Conservation (phyloP, 1,140 invertebrate genomes). For the Acromyrmex echinatior region DNA sequence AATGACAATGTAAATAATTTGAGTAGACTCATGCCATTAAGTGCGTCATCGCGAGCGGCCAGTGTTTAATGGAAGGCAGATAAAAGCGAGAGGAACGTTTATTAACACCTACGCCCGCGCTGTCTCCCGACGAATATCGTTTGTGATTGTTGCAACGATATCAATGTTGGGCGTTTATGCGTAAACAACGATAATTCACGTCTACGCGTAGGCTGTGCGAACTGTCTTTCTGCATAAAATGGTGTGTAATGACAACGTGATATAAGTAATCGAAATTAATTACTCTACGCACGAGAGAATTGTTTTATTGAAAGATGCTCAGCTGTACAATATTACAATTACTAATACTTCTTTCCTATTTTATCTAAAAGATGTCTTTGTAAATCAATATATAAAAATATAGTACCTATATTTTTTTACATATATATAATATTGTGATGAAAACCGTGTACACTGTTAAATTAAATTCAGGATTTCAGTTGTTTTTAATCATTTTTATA, state of each 20-base stretch:
- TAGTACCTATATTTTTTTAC: no score
- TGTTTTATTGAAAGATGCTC: background rate
- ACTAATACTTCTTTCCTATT: background rate
- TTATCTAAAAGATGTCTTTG: no score
- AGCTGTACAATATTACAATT: background rate
- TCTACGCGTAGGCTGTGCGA: constrained; percentile 30
- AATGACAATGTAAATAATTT: constrained; percentile 48
- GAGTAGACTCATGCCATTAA: constrained; percentile 39
- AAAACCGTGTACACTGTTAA: no score
- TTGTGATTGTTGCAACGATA: constrained; percentile 43
- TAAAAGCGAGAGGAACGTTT: constrained; percentile 35
- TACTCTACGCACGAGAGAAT: no score
- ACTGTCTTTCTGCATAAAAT: constrained; percentile 27
- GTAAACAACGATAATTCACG: constrained; percentile 58
- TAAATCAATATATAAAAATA: no score
- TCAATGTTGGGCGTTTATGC: constrained; percentile 33
- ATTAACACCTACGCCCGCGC: constrained; percentile 51
- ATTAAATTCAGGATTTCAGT: no score
- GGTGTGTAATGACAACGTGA: background rate
- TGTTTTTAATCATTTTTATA: no score
- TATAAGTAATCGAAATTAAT: background rate
- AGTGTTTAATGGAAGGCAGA: constrained; percentile 41
- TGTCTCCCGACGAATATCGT: constrained; percentile 17
- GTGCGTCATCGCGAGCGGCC: constrained; percentile 22
- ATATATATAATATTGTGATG: background rate